These are phyloP conservation scores for Graptemys geographica DNA, from an alignment of 2,797 vertebrate genomes.

Conservation along the genomic window DNA sequence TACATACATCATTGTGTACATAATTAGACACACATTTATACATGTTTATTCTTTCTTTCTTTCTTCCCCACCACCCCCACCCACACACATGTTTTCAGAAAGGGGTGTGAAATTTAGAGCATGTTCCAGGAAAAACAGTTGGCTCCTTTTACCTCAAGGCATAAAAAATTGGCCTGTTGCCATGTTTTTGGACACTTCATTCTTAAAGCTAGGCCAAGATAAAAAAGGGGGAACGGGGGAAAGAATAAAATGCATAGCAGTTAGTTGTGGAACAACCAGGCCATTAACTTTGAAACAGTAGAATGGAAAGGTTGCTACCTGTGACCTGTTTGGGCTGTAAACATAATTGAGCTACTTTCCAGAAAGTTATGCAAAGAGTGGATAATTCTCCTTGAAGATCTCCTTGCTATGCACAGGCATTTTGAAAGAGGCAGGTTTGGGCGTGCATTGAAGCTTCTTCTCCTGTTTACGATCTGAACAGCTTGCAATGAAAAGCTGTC, in stretches of 20 bases:
- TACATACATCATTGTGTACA: background rate
- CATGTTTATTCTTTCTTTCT: background rate
- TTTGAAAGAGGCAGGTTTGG: conserved; percentile 74
- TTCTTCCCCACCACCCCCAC: too few relatives aligned
- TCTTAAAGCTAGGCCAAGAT: background rate
- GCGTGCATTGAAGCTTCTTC: conserved; percentile 68
- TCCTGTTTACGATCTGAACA: conserved; percentile 60
- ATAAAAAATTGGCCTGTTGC: conserved; percentile 76
- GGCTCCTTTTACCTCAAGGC: conserved; percentile 74
- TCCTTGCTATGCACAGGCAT: background rate
- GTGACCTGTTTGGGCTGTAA: conserved; percentile 14
- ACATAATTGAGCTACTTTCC: background rate
- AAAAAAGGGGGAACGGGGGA: conserved; percentile 10
- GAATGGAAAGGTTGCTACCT: conserved; percentile 18
- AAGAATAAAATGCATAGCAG: background rate
- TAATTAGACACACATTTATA: background rate
- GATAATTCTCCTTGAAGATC: conserved; percentile 37
- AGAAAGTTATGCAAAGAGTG: background rate
- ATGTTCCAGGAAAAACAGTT: conserved; percentile 78
- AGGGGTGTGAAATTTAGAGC: conserved; percentile 64
- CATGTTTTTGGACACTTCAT: conserved; percentile 63
- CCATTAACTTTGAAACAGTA: background rate
- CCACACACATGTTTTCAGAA: conserved; percentile 24
- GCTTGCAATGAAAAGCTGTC: conserved; percentile 76
- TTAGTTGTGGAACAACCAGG: background rate